Evolutionary conservation across 2,113 vertebrate genomes (phyloP).

Genomic region (Trochalopteron elliotii): DNA sequence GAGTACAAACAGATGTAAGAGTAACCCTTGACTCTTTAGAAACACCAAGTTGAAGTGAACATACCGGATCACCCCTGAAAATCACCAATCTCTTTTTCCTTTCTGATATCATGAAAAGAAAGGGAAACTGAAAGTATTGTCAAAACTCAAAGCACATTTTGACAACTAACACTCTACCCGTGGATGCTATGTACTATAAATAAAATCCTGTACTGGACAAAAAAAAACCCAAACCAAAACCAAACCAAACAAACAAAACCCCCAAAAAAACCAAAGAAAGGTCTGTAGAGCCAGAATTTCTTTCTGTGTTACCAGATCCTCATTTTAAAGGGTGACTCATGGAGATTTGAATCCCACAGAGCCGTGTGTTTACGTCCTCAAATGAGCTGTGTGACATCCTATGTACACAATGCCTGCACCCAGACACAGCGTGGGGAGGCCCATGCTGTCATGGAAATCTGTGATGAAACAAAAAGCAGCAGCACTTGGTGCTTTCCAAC

Average conservation of each 20-base stretch:
- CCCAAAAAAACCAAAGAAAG: not conserved
- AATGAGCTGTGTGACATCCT: not conserved
- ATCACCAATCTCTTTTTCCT: not conserved
- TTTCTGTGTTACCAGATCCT: not conserved
- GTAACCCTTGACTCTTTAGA: not conserved
- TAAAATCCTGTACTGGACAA: not conserved
- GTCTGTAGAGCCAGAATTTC: not conserved
- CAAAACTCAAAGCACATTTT: not conserved
- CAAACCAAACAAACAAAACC: not conserved
- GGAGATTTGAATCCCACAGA: not conserved
- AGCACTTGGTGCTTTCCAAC: not conserved
- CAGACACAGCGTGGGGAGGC: rapidly evolving
- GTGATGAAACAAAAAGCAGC: not conserved
- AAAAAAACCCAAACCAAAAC: not conserved
- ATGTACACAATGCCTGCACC: not conserved
- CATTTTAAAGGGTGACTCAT: not conserved
- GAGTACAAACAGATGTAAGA: not conserved
- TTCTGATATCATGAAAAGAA: not conserved
- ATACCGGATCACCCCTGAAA: not conserved
- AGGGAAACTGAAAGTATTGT: not conserved
- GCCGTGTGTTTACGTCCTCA: not conserved
- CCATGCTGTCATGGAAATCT: not conserved
- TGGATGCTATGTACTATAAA: not conserved
- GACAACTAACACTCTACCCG: not conserved
- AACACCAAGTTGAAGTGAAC: not conserved